Evolutionary conservation across 2,797 vertebrate species (phyloP), one percentile per base, ranked within the genome.

Genomic region (Alauda arvensis): DNA sequence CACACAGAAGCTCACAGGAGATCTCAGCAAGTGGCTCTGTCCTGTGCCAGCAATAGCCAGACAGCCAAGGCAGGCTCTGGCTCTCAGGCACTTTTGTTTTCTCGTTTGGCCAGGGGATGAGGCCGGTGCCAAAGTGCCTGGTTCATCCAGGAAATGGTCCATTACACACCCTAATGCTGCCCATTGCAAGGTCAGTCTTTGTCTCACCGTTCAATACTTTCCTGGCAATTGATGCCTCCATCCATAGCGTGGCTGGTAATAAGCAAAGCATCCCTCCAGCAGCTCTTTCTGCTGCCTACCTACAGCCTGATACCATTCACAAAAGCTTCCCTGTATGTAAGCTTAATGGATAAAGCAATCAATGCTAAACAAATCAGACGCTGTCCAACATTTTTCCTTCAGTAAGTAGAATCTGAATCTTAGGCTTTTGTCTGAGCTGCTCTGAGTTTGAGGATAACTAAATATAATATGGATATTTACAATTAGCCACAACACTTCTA

Each of bases 261-360:
- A 77, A 91, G 63, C 34, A 92, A 49, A 87, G 51, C 40, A 56
- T 46, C 37, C 87, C 9, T 25, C 66, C 67, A 75, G 66, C 33
- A 86, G 61, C 72, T 46, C 43, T 67, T 71, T 42, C 0, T 69
- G 33, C 71, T 90, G 77, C 51, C 74, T 74, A 67, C 74, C 74
- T 85, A n/a, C 62, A 57, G 68, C 40, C 56, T 60, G 18, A 51
- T 28, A 12, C 23, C 77, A 57, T 77, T 90, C 92, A 81, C 71
- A 82, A 90, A 75, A 82, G 77, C 85, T 82, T 68, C 86, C 57
- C 71, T 81, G 43, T 13, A 19, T 1, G 0, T 34, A 78, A 81
- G 53, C 63, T 77, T 94, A 93, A 91, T 90, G 80, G 85, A 84
- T 56, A 89, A 95, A 90, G 25, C 31, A 84, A 95, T 92, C 91